Percentiles rank a stretch among this genome's conserved stretches.
phyloP scores from a whole-genome alignment of 2,888 invertebrate species.

The Galerucella nymphaeae region DNA sequence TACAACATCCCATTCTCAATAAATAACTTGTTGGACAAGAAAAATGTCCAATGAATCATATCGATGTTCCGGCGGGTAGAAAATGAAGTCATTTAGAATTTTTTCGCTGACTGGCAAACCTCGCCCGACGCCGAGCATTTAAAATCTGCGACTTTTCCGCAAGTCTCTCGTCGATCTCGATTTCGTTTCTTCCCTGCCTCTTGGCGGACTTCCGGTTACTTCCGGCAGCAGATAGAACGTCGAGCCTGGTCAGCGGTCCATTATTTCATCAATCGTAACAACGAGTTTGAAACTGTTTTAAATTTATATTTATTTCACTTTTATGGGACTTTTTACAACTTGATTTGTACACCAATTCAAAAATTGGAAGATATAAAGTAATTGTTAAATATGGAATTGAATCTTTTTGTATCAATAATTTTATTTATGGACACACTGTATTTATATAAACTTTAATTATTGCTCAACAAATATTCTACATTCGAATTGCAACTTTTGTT shows the following conservation, averaged over 20 bases:
- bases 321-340: too few relatives aligned
- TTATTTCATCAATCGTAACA: neutral
- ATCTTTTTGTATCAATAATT: too few relatives aligned
- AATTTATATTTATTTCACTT: neutral
- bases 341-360: too few relatives aligned
- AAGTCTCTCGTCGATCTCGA: constrained; percentile 2
- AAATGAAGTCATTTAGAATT: constrained; percentile 29
- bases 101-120: constrained; percentile 28
- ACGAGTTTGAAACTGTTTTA: neutral
- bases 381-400: too few relatives aligned
- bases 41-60: constrained; percentile 23
- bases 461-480: neutral
- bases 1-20: neutral
- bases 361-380: too few relatives aligned
- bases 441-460: too few relatives aligned
- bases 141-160: constrained; percentile 12
- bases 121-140: constrained; percentile 6
- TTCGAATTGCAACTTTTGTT: neutral
- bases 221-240: constrained; percentile 51
- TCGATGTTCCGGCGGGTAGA: constrained; percentile 20
- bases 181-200: constrained; percentile 28
- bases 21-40: constrained; percentile 23
- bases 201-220: constrained; percentile 51
- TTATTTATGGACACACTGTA: too few relatives aligned
- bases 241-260: constrained; percentile 55